Percentiles rank a stretch among this genome's conserved stretches.
Evolutionary conservation across 2,888 invertebrate species (phyloP).

Genomic region (Rhogogaster chlorosoma): DNA sequence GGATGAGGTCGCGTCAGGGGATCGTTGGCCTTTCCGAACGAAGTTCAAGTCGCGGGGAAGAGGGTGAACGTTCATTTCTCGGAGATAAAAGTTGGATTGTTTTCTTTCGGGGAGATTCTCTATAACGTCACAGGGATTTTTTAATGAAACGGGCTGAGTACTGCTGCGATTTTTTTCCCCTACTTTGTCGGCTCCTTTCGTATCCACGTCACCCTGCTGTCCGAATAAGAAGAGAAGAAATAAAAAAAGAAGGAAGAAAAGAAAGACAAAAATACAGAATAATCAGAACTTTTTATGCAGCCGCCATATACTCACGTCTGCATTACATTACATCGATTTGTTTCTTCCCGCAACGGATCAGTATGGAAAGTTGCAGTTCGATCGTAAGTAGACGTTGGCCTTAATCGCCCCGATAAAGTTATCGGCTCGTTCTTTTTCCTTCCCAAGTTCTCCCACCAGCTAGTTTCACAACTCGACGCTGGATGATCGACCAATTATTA

Average conservation of each 20-base stretch:
- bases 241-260: not conserved
- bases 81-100: conserved; percentile 49
- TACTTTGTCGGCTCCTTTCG: not conserved
- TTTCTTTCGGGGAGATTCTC: conserved; percentile 40
- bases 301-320: not conserved
- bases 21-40: conserved; percentile 53
- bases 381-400: not conserved
- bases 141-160: conserved; percentile 47
- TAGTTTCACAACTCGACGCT: conserved; percentile 6
- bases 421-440: conserved; percentile 23
- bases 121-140: conserved; percentile 49
- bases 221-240: not conserved
- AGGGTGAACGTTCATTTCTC: conserved; percentile 43
- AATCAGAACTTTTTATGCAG: not conserved
- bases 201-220: conserved; percentile 6
- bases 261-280: not conserved
- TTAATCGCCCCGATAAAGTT: conserved; percentile 16
- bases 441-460: not conserved
- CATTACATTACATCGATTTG: not conserved
- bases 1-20: conserved; percentile 69
- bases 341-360: not conserved
- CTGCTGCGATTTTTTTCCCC: conserved; percentile 17
- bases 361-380: conserved; percentile 17
- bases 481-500: conserved; percentile 23
- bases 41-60: conserved; percentile 32